These are phyloP conservation scores for Asteroscopus sphinx DNA, from an alignment of 2,888 invertebrate species.

Conservation along the genomic window DNA sequence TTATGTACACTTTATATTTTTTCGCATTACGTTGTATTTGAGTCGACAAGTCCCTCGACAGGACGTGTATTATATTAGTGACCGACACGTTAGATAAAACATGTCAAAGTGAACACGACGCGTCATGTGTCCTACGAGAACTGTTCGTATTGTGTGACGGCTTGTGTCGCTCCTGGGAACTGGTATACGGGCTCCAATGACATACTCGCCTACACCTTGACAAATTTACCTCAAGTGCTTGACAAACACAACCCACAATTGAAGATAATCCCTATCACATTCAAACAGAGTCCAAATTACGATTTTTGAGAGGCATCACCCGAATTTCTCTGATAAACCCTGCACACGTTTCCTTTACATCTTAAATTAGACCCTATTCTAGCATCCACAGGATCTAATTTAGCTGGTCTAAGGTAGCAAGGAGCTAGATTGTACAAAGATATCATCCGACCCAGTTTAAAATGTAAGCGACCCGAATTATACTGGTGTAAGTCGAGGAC, in stretches of 20 bases:
- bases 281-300: conserved; percentile 31
- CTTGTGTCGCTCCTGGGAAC: conserved; percentile 44
- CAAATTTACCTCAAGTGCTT: conserved; percentile 41
- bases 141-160: conserved; percentile 40
- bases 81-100: conserved; percentile 33
- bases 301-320: conserved; percentile 4
- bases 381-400: conserved; percentile 6
- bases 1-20: conserved; percentile 19
- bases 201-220: conserved; percentile 54
- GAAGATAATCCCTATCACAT: conserved; percentile 15
- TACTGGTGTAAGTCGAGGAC: conserved; percentile 56
- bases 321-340: conserved; percentile 36
- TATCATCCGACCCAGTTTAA: conserved; percentile 63
- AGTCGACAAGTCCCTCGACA: conserved; percentile 22
- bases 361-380: conserved; percentile 21
- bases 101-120: conserved; percentile 50
- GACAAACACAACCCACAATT: conserved; percentile 7
- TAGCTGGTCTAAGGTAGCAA: conserved; percentile 12
- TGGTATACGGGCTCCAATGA: conserved; percentile 45
- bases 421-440: conserved; percentile 45
- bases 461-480: conserved; percentile 63
- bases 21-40: neutral
- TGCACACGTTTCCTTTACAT: conserved; percentile 14
- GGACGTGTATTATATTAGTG: conserved; percentile 31
- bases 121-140: conserved; percentile 29